A percentile compares a stretch with the other conserved stretches of the same genome.
Conservation (phyloP, 2,888 invertebrate species). For the Agrochola lychnidis region DNA sequence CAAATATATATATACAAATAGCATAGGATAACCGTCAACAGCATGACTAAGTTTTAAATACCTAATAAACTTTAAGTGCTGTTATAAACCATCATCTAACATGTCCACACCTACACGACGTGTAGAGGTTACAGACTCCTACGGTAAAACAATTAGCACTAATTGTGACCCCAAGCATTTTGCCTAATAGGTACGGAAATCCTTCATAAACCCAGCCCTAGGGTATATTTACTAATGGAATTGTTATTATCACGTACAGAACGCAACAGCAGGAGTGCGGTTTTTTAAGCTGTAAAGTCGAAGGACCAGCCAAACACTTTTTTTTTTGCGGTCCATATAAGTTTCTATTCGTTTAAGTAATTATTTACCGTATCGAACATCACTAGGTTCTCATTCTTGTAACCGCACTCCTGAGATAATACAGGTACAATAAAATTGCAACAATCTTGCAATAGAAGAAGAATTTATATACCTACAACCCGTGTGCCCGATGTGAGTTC, state of each 20-base stretch:
- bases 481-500: too few species aligned
- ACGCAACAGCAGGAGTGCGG: constrained; percentile 22
- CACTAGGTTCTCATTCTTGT: neutral
- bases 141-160: constrained; percentile 55
- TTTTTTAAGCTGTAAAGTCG: constrained; percentile 20
- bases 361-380: constrained; percentile 36
- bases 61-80: constrained; percentile 11
- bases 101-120: neutral
- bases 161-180: constrained; percentile 58
- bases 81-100: neutral
- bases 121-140: constrained; percentile 15
- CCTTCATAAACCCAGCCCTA: constrained; percentile 25
- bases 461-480: neutral
- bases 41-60: neutral
- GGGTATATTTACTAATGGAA: constrained; percentile 52
- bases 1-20: too few species aligned
- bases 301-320: constrained; percentile 11
- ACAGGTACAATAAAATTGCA: neutral
- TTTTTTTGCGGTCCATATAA: constrained; percentile 33
- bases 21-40: neutral
- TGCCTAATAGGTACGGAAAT: constrained; percentile 35
- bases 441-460: neutral
- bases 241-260: constrained; percentile 44
- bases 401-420: constrained; percentile 2
- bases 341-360: constrained; percentile 5